phyloP scores from a whole-genome alignment of 2,888 invertebrate genomes.

The Aphidius colemani region DNA sequence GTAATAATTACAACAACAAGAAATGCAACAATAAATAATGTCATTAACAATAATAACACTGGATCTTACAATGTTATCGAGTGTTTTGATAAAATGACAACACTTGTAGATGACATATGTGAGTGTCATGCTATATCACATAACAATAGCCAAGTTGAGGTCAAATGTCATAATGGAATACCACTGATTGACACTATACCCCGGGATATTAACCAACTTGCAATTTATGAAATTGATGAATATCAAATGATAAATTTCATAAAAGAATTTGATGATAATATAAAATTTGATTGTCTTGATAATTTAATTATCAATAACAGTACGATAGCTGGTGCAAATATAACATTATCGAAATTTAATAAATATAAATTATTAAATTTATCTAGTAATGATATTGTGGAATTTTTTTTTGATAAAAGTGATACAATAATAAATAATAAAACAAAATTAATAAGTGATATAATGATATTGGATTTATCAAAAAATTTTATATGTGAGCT shows the following conservation, averaged over 20 bases:
- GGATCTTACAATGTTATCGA: slow-evolving; percentile 16
- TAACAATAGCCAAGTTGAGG: slow-evolving; percentile 31
- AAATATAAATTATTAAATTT: slow-evolving; percentile 45
- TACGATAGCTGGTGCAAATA: slow-evolving; percentile 38
- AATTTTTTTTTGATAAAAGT: slow-evolving; percentile 28
- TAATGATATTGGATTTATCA: slow-evolving; percentile 68
- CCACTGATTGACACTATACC: slow-evolving; percentile 31
- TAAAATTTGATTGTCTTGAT: slow-evolving; percentile 23
- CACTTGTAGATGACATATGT: slow-evolving; percentile 16
- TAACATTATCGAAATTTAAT: slow-evolving; percentile 47
- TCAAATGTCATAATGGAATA: slow-evolving; percentile 34
- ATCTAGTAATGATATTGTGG: slow-evolving; percentile 45
- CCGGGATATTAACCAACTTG: slow-evolving; percentile 37
- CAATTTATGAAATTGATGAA: slow-evolving; percentile 34
- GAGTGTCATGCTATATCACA: slow-evolving; percentile 22
- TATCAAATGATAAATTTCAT: slow-evolving; percentile 40
- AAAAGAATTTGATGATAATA: slow-evolving; percentile 33
- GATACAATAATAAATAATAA: slow-evolving; percentile 32
- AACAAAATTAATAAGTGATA: slow-evolving; percentile 5
- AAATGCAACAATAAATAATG: neutral
- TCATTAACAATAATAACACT: slow-evolving; percentile 14
- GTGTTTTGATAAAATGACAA: slow-evolving; percentile 24
- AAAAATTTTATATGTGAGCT: slow-evolving; percentile 64
- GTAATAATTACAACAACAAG: neutral
- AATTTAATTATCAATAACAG: slow-evolving; percentile 21